Evolutionary conservation across 1,140 invertebrate species (phyloP), one percentile per base, ranked within the genome.

Genomic region (Lerema accius): DNA sequence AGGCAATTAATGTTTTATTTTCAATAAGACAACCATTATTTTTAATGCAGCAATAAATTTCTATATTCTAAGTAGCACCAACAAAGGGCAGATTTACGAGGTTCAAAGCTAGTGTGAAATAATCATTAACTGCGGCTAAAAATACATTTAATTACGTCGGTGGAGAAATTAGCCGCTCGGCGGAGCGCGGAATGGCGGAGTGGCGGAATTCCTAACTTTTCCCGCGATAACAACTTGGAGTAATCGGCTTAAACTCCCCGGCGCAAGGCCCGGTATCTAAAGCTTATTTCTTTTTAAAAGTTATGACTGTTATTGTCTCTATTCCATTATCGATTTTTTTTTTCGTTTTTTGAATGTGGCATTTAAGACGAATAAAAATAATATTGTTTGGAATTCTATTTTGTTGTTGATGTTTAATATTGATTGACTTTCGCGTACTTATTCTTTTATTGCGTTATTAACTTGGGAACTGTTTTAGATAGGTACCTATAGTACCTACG

Each of bases 181-280:
- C 50, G 28, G 16, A 51, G 50, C 53, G 32, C 61, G 46, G 65
- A 63, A 70, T 73, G 58, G 67, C 61, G 61, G 56, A 62, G n/a
- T n/a, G n/a, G n/a, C n/a, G n/a, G n/a, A 60, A 62, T 56, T 56
- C 40, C 55, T 59, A 73, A 70, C 56, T 73, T 70, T 70, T 32
- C 28, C 49, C 16, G 62, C 53, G 64, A 70, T 70, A 73, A 70
- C 64, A 67, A 60, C 65, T 39, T 53, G 35, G 65, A 70, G 65
- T 73, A 73, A 73, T 70, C 71, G 71, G 71, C 71, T 70, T 73
- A 67, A 73, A 73, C 59, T 70, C 59, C 49, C 51, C 45, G 15
- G 16, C 45, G 53, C 49, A 39, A 15, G 50, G 15, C 43, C 43
- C 19, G 17, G 16, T 19, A 51, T 10, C 45, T 53, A 26, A 53